Conservation (phyloP, 2,113 vertebrate genomes). For the Macrotus californicus region DNA sequence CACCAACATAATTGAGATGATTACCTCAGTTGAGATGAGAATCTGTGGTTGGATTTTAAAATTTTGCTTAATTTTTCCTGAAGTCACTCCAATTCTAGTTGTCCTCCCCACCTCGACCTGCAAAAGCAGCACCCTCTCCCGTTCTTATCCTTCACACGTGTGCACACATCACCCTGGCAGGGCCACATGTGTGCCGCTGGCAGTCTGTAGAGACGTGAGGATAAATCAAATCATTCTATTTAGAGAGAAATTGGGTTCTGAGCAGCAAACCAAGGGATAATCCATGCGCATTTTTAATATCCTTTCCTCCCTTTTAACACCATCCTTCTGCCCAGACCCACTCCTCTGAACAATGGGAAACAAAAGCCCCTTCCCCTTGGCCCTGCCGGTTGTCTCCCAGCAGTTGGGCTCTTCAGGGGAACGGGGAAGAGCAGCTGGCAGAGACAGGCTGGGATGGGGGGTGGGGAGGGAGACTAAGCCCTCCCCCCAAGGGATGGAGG, state of each 20-base stretch:
- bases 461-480: background rate
- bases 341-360: background rate
- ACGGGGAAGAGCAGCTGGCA: background rate
- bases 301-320: background rate
- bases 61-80: background rate
- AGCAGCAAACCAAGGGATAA: background rate
- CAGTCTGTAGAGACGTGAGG: background rate
- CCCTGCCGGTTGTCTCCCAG: background rate
- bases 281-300: background rate
- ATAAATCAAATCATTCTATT: background rate
- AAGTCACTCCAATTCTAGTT: background rate
- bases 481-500: background rate
- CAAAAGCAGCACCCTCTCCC: too few relatives aligned
- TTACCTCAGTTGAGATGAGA: background rate
- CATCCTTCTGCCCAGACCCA: background rate
- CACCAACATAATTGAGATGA: background rate
- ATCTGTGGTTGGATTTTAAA: background rate
- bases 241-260: background rate
- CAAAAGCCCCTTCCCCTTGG: background rate
- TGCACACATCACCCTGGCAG: background rate
- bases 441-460: background rate
- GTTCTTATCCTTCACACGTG: background rate
- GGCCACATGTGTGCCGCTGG: background rate
- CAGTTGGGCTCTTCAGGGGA: background rate
- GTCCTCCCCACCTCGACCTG: too few relatives aligned